phyloP scores from a whole-genome alignment of 2,113 vertebrate genomes.

The Neomonachus schauinslandi region DNA sequence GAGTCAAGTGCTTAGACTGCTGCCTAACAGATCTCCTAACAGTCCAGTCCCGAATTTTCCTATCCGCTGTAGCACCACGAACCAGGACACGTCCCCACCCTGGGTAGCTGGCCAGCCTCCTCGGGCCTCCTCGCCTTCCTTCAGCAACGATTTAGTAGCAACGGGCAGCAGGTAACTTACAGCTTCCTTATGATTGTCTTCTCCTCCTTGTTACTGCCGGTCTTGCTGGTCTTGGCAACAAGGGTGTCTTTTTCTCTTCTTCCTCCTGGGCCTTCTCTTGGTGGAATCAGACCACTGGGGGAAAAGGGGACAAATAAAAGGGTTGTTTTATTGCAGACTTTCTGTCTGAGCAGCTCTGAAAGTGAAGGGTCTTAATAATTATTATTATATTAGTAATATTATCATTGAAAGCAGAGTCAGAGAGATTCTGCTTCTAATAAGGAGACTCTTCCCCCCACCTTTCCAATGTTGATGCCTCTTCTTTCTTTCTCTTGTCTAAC shows the following conservation, averaged over 20 bases:
- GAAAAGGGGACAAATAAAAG: not conserved
- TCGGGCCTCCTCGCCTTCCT: fast-evolving
- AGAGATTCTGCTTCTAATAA: not conserved
- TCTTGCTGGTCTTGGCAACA: conserved; percentile 56
- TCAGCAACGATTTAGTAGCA: not conserved
- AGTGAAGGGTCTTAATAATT: not conserved
- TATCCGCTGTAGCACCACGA: no score
- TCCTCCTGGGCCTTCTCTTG: conserved; percentile 84
- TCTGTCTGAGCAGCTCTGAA: not conserved
- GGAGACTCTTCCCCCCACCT: not conserved
- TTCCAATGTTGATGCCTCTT: not conserved
- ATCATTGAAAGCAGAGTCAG: not conserved
- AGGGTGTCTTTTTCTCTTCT: conserved; percentile 79
- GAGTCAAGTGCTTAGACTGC: not conserved
- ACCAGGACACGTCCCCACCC: not conserved
- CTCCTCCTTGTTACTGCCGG: conserved; percentile 83
- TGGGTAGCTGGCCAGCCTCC: not conserved
- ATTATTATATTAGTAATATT: not conserved
- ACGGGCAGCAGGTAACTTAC: conserved; percentile 85
- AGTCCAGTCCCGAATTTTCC: not conserved
- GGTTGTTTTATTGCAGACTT: not conserved
- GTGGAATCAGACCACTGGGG: conserved; percentile 90
- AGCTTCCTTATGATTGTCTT: conserved; percentile 91
- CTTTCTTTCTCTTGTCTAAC: not conserved
- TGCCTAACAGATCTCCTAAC: not conserved